Conservation (phyloP, 1,140 invertebrate species). For the Heliconius nattereri region DNA sequence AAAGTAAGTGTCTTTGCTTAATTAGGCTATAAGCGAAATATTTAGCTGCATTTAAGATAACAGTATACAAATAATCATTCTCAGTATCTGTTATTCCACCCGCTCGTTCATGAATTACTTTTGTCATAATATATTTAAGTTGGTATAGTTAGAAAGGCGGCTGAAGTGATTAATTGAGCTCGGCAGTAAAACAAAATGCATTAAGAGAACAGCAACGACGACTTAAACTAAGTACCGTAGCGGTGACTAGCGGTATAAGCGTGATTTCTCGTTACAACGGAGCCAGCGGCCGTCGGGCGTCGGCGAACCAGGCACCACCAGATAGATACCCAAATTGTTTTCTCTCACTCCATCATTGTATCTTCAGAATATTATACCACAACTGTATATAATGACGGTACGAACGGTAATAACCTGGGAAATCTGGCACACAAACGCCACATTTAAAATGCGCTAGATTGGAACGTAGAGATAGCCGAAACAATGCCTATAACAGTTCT, state of each 20-base stretch:
- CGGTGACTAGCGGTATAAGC: constrained; percentile 57
- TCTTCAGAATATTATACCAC: constrained; percentile 62
- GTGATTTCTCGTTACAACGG: constrained; percentile 64
- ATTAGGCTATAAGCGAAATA: neutral
- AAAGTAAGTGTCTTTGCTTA: neutral
- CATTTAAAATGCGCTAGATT: constrained; percentile 68
- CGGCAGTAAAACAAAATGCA: constrained; percentile 66
- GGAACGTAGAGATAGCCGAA: constrained; percentile 65
- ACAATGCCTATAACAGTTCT: constrained; percentile 66
- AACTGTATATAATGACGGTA: constrained; percentile 74
- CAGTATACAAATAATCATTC: neutral
- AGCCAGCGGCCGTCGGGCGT: constrained; percentile 36
- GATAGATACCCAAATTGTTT: constrained; percentile 66
- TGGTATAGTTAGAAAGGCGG: constrained; percentile 9
- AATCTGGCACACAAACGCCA: constrained; percentile 62
- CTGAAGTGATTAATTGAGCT: constrained; percentile 68
- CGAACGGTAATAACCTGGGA: constrained; percentile 73
- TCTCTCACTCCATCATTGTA: constrained; percentile 55
- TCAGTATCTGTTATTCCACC: neutral
- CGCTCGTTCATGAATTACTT: neutral
- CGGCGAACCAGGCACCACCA: constrained; percentile 30
- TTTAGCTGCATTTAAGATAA: neutral
- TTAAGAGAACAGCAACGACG: constrained; percentile 67
- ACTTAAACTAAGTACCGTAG: constrained; percentile 73
- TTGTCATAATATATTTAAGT: constrained; percentile 24